Percentiles rank a stretch among this genome's conserved stretches.
phyloP scores from a whole-genome alignment of 2,888 invertebrate species.

The Zonitis immaculata region DNA sequence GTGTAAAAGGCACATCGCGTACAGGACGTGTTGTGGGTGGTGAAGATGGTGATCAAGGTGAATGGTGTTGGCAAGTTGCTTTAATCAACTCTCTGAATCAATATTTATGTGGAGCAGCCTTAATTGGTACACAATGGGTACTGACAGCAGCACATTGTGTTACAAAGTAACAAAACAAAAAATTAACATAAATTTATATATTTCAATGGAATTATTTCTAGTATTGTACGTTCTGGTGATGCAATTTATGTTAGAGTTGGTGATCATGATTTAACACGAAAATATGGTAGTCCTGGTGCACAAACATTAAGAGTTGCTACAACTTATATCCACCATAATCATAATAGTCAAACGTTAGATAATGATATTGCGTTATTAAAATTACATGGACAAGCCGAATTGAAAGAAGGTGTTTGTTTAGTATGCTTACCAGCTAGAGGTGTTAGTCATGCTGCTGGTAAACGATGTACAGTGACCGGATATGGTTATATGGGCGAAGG shows the following conservation, averaged over 20 bases:
- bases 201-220: constrained; percentile 44
- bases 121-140: constrained; percentile 93
- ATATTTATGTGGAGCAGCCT: constrained; percentile 88
- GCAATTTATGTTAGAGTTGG: constrained; percentile 91
- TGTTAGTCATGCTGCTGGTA: constrained; percentile 83
- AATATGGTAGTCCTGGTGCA: constrained; percentile 87
- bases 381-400: constrained; percentile 81
- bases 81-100: constrained; percentile 90
- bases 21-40: constrained; percentile 76
- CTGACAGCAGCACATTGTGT: constrained; percentile 92
- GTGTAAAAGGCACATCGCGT: constrained; percentile 76
- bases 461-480: constrained; percentile 88
- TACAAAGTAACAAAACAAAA: constrained; percentile 68
- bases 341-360: constrained; percentile 90
- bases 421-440: constrained; percentile 87
- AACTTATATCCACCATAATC: constrained; percentile 93
- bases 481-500: constrained; percentile 96
- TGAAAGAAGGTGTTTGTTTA: constrained; percentile 78
- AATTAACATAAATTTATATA: constrained; percentile 1
- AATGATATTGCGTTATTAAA: constrained; percentile 91
- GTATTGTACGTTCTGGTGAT: constrained; percentile 90
- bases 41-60: constrained; percentile 83
- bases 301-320: constrained; percentile 88
- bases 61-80: constrained; percentile 96
- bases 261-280: constrained; percentile 85